Percentiles rank a stretch among this genome's conserved stretches.
These are phyloP conservation scores for Cinara cedri DNA, from an alignment of 2,888 invertebrate species.

Conservation along the genomic window DNA sequence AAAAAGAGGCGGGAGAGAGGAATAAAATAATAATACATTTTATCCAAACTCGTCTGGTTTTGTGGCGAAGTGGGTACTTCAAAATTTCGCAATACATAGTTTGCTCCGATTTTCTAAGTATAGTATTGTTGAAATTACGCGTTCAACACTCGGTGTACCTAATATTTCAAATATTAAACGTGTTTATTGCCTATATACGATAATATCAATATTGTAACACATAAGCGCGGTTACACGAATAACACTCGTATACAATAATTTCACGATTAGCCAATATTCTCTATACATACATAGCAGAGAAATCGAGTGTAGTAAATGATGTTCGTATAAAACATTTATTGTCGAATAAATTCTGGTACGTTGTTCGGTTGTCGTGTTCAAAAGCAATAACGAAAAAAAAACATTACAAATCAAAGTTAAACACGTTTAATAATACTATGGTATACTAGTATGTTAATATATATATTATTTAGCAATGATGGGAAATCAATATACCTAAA, in stretches of 20 bases:
- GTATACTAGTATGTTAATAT: too few relatives aligned
- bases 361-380: conserved; percentile 27
- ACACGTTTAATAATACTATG: not conserved
- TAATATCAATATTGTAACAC: too few relatives aligned
- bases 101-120: not conserved
- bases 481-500: too few relatives aligned
- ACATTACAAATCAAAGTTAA: conserved; percentile 12
- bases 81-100: not conserved
- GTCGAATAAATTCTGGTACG: conserved; percentile 23
- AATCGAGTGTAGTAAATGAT: conserved; percentile 22
- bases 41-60: not conserved
- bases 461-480: too few relatives aligned
- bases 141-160: not conserved
- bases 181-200: not conserved
- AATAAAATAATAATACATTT: too few relatives aligned
- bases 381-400: conserved; percentile 31
- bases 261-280: conserved; percentile 27
- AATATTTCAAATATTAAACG: conserved; percentile 5
- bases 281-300: not conserved
- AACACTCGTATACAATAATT: conserved; percentile 25
- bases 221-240: not conserved
- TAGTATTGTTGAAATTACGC: not conserved
- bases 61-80: too few relatives aligned
- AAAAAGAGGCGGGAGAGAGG: too few relatives aligned
- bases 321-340: not conserved